These are phyloP conservation scores for Taeniopygia guttata DNA, from an alignment of 2,797 vertebrate species.

Conservation along the genomic window DNA sequence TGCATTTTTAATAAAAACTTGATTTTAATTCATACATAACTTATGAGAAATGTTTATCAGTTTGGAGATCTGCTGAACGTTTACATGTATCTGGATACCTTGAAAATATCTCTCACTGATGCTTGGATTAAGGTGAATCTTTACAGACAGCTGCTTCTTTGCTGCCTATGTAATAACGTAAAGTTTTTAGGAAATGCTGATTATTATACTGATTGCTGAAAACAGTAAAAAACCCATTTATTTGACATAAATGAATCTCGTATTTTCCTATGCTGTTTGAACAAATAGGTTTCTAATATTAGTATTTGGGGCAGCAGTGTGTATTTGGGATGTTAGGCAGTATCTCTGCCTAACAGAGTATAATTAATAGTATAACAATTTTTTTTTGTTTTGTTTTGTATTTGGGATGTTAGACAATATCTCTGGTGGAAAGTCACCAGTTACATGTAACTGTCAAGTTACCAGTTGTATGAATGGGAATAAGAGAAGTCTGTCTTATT, in stretches of 20 bases:
- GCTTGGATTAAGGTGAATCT: not conserved
- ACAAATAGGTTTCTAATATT: not conserved
- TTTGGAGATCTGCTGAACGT: conserved; percentile 25
- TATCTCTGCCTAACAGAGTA: too few species aligned
- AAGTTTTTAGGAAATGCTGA: not conserved
- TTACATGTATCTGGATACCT: not conserved
- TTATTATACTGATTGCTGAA: not conserved
- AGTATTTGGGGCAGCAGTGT: not conserved
- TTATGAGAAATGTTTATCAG: conserved; percentile 62
- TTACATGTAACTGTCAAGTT: not conserved
- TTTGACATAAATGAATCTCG: not conserved
- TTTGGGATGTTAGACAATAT: not conserved
- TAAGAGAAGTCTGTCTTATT: not conserved
- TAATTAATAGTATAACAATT: too few species aligned
- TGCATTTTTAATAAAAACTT: conserved; percentile 64
- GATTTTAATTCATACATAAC: conserved; percentile 62
- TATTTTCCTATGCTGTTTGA: not conserved
- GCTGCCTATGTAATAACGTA: not conserved
- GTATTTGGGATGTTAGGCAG: not conserved
- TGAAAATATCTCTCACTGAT: not conserved
- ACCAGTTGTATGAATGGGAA: not conserved
- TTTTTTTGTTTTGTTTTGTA: not conserved
- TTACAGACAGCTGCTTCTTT: not conserved
- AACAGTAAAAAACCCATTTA: not conserved
- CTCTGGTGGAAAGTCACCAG: not conserved